Base-by-base conservation (phyloP, 2,888 invertebrate genomes). In the Tipula confusa region DNA sequence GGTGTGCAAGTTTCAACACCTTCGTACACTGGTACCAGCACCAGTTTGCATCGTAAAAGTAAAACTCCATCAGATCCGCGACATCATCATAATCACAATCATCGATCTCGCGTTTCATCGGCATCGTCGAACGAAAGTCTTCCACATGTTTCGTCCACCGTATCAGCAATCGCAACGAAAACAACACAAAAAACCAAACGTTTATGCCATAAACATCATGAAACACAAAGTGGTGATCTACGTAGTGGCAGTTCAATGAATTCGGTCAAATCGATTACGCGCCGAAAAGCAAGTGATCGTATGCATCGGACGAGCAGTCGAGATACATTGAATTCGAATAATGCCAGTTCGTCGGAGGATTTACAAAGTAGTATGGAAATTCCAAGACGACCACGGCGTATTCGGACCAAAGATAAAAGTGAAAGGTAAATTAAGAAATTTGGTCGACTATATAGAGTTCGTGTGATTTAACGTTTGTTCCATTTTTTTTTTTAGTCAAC, bases 291-390 rank as follows among this genome's bases (percentile, higher is more conserved):
- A 15, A 43, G 83, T 29, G 48, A 29, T 15, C 86, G 91, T 83
- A 85, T 91, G 43, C 91, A 91, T 85, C 87, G 91, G 83, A 91
- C 91, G 6, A 90, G 89, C 84, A 91, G 91, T 85, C 88, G 91
- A 84, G 91, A 91, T 85, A 90, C 90, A 80, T 86, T 90, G 38
- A 87, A 90, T 18, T 90, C 90, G 84, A 90, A 90, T 85, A 64
- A 64, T 64, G 90, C 90, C 15, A 91, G 91, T 85, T 91, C 91
- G 15, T 91, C 91, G 0, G 91, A 91, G 86, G 91, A 91, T 87
- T 86, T 91, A 29, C 87, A 89, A 0, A 86, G 87, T 5, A 87
- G 86, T 84, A 85, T 86, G 15, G 89, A 88, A 84, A 86, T 86
- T 29, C 84, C 85, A 9, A 83, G 85, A 33, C 83, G 85, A 13